Percentiles rank a stretch among this genome's conserved stretches.
Evolutionary conservation across 92 coral and sea anemone genomes (phyloP).

Genomic region (Porites divaricata): DNA sequence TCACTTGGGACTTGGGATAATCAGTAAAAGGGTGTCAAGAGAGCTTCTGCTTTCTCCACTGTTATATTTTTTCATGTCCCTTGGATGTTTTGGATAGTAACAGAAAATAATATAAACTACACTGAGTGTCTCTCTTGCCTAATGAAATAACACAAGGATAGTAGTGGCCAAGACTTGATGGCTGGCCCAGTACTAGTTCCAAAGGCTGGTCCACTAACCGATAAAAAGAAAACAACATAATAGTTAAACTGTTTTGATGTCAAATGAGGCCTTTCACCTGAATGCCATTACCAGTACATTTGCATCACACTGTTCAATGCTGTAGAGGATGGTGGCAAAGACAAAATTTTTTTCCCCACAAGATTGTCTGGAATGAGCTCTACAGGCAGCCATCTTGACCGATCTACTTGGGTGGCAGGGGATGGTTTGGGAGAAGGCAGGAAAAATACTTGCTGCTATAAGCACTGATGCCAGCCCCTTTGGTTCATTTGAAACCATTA

Average conservation of each 20-base stretch:
- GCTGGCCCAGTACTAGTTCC: slow-evolving; percentile 3
- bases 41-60: not conserved
- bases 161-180: not conserved
- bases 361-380: too few species aligned
- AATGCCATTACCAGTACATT: not conserved
- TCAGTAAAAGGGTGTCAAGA: too few species aligned
- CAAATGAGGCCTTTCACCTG: not conserved
- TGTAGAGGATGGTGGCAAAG: not conserved
- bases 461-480: too few species aligned
- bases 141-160: slow-evolving; percentile 4
- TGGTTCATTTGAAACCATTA: too few species aligned
- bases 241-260: not conserved
- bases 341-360: too few species aligned
- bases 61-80: not conserved
- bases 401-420: not conserved
- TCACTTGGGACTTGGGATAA: too few species aligned
- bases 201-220: slow-evolving; percentile 1
- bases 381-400: not conserved
- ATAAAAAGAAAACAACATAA: not conserved
- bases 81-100: not conserved
- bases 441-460: too few species aligned
- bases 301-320: not conserved
- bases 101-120: not conserved
- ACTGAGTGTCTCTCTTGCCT: not conserved
- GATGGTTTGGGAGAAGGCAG: not conserved